phyloP scores from a whole-genome alignment of 2,113 vertebrate genomes.

The Saccopteryx bilineata region DNA sequence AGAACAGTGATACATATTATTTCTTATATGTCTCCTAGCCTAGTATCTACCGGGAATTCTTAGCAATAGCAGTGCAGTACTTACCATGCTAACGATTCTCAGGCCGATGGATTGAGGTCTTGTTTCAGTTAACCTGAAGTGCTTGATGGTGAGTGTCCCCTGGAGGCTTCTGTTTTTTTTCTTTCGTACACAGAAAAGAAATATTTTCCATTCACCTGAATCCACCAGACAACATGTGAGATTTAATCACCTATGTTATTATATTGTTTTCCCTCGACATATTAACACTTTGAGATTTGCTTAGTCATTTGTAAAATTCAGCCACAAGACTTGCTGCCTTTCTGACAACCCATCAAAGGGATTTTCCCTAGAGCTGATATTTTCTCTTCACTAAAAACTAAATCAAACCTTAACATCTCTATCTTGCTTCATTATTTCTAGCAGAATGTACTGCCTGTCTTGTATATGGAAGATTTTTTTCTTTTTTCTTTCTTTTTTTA shows the following conservation, averaged over 20 bases:
- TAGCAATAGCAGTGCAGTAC: constrained; percentile 20
- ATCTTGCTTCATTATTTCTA: constrained; percentile 53
- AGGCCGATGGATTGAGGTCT: constrained; percentile 3
- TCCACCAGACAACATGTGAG: constrained; percentile 39
- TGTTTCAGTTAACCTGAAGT: constrained; percentile 59
- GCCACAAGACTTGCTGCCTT: constrained; percentile 11
- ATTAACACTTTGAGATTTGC: neutral
- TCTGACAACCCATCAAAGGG: neutral
- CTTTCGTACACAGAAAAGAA: constrained; percentile 66
- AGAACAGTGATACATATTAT: constrained; percentile 47
- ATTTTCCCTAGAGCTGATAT: neutral
- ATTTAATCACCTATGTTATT: constrained; percentile 65
- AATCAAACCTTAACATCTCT: neutral
- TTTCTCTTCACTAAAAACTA: constrained; percentile 51
- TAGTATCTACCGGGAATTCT: constrained; percentile 44
- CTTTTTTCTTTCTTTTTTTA: neutral
- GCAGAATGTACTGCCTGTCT: neutral
- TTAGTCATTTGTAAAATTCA: constrained; percentile 74
- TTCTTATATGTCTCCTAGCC: constrained; percentile 31
- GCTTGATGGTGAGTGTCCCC: constrained; percentile 52
- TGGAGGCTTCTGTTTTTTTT: neutral
- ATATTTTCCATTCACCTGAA: constrained; percentile 58
- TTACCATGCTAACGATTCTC: constrained; percentile 7
- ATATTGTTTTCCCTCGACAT: constrained; percentile 18
- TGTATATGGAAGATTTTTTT: neutral